phyloP scores from a whole-genome alignment of 2,113 vertebrate genomes.

The Vidua macroura region DNA sequence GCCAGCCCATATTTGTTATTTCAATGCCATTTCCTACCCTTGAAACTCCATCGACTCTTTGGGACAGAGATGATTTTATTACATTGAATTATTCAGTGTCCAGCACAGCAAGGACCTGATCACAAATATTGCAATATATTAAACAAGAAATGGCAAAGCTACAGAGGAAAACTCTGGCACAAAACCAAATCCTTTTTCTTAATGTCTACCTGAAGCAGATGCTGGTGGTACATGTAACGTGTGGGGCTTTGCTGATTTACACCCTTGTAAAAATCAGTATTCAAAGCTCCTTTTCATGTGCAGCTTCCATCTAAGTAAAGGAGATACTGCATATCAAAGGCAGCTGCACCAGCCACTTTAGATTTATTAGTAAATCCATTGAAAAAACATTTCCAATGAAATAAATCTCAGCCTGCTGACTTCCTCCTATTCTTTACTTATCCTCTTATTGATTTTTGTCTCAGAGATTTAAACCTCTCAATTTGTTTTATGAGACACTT shows the following conservation, averaged over 20 bases:
- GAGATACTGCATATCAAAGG: constrained; percentile 50
- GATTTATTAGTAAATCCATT: constrained; percentile 72
- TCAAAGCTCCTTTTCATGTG: constrained; percentile 57
- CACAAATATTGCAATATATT: neutral
- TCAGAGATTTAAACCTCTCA: constrained; percentile 68
- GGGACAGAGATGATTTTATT: neutral
- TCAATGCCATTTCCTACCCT: neutral
- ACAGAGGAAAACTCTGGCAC: neutral
- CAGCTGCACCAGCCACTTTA: constrained; percentile 42
- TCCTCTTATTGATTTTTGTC: constrained; percentile 72
- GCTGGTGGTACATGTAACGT: constrained; percentile 18
- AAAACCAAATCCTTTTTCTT: neutral
- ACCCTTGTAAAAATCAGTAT: constrained; percentile 64
- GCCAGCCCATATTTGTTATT: neutral
- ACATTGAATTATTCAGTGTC: neutral
- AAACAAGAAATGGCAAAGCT: neutral
- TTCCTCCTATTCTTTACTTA: constrained; percentile 69
- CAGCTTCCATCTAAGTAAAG: constrained; percentile 51
- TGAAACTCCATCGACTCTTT: neutral
- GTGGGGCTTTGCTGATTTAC: constrained; percentile 54
- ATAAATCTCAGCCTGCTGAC: constrained; percentile 71
- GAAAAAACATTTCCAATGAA: constrained; percentile 70
- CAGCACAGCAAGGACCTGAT: neutral
- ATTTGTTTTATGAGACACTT: constrained; percentile 69
- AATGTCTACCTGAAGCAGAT: constrained; percentile 42